These are phyloP conservation scores for Diplodus sargus DNA, from an alignment of 2,797 vertebrate genomes.

Conservation along the genomic window DNA sequence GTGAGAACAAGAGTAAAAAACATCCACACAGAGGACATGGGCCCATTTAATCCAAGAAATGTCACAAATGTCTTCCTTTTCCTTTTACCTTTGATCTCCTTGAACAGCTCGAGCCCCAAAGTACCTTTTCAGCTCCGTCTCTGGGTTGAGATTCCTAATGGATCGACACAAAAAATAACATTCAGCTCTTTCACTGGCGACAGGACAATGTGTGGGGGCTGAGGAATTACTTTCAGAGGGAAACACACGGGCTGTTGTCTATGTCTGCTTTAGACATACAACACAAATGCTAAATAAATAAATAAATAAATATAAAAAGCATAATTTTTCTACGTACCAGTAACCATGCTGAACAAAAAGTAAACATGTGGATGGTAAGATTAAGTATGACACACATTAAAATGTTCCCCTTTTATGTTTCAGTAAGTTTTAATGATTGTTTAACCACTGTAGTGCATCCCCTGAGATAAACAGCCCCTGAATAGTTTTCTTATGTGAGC, in stretches of 20 bases:
- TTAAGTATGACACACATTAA: not conserved
- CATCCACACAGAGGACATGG: not conserved
- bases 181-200: not conserved
- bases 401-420: not conserved
- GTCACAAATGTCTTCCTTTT: not conserved
- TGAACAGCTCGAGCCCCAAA: slow-evolving; percentile 96
- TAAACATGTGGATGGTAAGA: no score
- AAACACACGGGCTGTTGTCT: not conserved
- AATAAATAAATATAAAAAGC: no score
- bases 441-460: not conserved
- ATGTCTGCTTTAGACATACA: not conserved
- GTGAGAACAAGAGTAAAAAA: not conserved
- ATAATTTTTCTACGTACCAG: no score
- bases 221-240: slow-evolving; percentile 1
- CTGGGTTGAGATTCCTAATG: slow-evolving; percentile 94
- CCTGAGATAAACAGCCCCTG: not conserved
- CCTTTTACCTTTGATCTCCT: slow-evolving; percentile 93
- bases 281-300: no score
- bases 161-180: slow-evolving; percentile 29
- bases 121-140: slow-evolving; percentile 96
- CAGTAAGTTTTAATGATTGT: not conserved
- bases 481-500: slow-evolving; percentile 13
- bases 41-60: not conserved
- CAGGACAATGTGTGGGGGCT: not conserved
- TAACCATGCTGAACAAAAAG: no score